Conservation (phyloP, 1,140 invertebrate genomes). For the Drosophila carrolli region DNA sequence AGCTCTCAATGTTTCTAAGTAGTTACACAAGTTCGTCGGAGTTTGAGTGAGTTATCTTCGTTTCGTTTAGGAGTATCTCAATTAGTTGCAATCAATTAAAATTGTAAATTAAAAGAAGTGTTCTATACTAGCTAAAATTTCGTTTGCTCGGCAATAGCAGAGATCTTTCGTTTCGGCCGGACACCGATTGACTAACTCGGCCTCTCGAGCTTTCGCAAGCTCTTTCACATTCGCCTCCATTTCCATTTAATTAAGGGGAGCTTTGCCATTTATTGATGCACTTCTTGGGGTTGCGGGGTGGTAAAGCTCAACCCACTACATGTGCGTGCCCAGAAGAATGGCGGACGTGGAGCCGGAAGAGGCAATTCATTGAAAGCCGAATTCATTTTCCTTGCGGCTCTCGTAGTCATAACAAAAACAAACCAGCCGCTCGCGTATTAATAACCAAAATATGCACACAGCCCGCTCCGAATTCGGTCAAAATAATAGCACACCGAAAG, state of each 20-base stretch:
- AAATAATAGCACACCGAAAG: background rate
- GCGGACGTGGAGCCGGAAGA: conserved; percentile 54
- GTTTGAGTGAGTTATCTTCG: conserved; percentile 26
- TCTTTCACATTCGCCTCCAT: conserved; percentile 59
- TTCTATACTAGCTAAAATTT: conserved; percentile 64
- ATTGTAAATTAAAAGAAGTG: conserved; percentile 43
- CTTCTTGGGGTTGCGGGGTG: conserved; percentile 36
- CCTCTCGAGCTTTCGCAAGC: conserved; percentile 61
- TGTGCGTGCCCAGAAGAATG: conserved; percentile 28
- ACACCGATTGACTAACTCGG: conserved; percentile 83
- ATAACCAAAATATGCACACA: conserved; percentile 14
- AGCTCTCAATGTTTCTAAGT: conserved; percentile 6
- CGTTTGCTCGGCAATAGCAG: conserved; percentile 65
- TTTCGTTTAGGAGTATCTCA: conserved; percentile 23
- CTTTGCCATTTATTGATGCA: conserved; percentile 74
- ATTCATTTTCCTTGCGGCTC: conserved; percentile 42
- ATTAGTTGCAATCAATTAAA: conserved; percentile 46
- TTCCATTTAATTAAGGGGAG: conserved; percentile 74
- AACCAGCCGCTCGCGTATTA: conserved; percentile 23
- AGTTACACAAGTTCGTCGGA: conserved; percentile 28
- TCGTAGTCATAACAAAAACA: conserved; percentile 66
- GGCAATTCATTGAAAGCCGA: conserved; percentile 53
- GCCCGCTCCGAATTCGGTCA: background rate
- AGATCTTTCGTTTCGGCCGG: conserved; percentile 85
- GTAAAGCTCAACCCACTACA: conserved; percentile 42